Evolutionary conservation across 2,797 vertebrate genomes (phyloP), one percentile per base, ranked within the genome.

Genomic region (Pantherophis vulpinus): DNA sequence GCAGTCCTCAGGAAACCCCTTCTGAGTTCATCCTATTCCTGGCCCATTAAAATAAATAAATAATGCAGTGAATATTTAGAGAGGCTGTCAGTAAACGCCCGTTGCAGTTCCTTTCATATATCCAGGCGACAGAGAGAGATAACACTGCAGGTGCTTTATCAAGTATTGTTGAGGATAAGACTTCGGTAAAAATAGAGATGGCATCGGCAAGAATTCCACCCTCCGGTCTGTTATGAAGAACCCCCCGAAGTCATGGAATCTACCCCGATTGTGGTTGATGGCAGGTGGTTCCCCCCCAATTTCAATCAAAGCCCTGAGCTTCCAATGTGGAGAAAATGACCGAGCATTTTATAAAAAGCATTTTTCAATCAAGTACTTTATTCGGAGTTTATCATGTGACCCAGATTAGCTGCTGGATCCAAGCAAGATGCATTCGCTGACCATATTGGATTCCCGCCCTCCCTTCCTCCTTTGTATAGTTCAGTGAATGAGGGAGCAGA

Each of bases 91-190:
- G 89, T 70, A 86, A 91, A 90, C 37, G 91, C 1, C 86, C 18
- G 56, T 20, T 55, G n/a, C n/a, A 42, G 66, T 59, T 56, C 86
- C 90, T 89, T 89, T 42, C 93, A 86, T 91, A 56, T 63, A 91
- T 91, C 87, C 70, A 88, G 37, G 74, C 7, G 5, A 91, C 92
- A 47, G 70, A 58, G 86, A 63, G 37, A 56, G 70, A 70, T 91
- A 70, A 89, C 63, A 91, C 70, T 54, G 86, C 89, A 58, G 86
- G 86, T 92, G 89, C 70, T 92, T 94, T 90, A 89, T 92, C 66
- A 59, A 83, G 59, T 47, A 89, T 91, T 86, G 70, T 29, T 55
- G 59, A 91, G 20, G 83, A 25, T 42, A 59, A 88, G 70, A n/a
- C 37, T 89, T 59, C 3, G 7, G 47, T 56, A 13, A 32, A 2